Evolutionary conservation across 2,797 vertebrate species (phyloP).

Genomic region (Pelodytes ibericus): DNA sequence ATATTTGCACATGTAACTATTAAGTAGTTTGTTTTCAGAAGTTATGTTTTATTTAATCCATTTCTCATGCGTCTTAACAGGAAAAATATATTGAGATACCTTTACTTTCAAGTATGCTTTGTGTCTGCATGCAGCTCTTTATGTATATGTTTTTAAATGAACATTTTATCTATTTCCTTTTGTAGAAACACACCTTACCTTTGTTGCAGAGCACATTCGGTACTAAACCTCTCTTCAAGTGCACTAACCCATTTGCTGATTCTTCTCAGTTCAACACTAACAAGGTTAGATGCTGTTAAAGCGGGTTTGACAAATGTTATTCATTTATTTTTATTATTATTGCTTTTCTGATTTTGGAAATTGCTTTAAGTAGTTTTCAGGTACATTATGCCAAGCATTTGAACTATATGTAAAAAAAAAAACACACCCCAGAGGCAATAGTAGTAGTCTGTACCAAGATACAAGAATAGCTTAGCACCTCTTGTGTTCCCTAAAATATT

Average conservation of each 20-base stretch:
- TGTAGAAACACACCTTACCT: conserved; percentile 83
- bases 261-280: conserved; percentile 75
- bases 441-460: not conserved
- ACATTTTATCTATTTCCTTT: conserved; percentile 70
- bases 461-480: not conserved
- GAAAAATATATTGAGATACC: too few relatives aligned
- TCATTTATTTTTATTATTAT: too few relatives aligned
- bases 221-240: conserved; percentile 74
- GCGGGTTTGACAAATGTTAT: conserved; percentile 25
- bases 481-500: not conserved
- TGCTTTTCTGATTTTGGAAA: conserved; percentile 30
- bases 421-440: not conserved
- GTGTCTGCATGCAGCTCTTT: not conserved
- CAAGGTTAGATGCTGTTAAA: conserved; percentile 82
- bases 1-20: too few relatives aligned
- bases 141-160: not conserved
- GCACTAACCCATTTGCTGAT: conserved; percentile 84
- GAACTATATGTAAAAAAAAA: not conserved
- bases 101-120: too few relatives aligned
- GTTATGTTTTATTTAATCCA: too few relatives aligned
- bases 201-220: conserved; percentile 78
- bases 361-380: not conserved
- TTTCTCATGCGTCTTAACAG: too few relatives aligned
- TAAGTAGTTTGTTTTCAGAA: too few relatives aligned
- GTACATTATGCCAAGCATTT: not conserved